Conservation (phyloP, 35 echinoderm and acorn worm species). For the Antedon bifida region DNA sequence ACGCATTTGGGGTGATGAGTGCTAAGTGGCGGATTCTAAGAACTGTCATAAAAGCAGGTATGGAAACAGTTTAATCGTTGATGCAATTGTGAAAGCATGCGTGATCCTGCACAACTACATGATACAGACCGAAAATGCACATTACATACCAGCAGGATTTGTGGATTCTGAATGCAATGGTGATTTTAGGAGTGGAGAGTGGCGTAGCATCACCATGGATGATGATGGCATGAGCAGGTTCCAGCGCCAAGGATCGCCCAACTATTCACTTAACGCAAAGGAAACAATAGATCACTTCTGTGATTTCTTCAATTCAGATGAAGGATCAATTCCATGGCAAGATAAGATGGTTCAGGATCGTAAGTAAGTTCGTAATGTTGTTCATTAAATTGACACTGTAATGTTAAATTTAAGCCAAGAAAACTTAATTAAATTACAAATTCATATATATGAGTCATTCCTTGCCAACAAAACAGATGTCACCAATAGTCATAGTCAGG, state of each 20-base stretch:
- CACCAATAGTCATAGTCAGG: too few species aligned
- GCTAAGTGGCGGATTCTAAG: neutral
- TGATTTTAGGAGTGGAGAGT: neutral
- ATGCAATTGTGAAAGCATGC: neutral
- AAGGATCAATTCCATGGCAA: neutral
- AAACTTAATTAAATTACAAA: too few species aligned
- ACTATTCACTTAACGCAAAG: neutral
- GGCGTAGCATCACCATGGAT: neutral
- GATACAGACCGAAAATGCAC: neutral
- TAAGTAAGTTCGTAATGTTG: neutral
- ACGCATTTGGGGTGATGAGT: neutral
- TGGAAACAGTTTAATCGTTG: conserved; percentile 4
- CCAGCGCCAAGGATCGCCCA: neutral
- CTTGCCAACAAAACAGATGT: too few species aligned
- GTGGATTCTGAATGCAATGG: neutral
- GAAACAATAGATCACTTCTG: neutral
- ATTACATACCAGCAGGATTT: neutral
- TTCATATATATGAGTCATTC: too few species aligned
- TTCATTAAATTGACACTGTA: too few species aligned
- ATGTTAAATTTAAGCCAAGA: too few species aligned
- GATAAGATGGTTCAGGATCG: neutral
- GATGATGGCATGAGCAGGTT: neutral
- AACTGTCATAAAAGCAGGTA: neutral
- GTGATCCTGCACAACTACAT: neutral
- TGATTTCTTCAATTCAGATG: conserved; percentile 4